Conservation (phyloP, 2,113 vertebrate species). For the Percopsis transmontana region DNA sequence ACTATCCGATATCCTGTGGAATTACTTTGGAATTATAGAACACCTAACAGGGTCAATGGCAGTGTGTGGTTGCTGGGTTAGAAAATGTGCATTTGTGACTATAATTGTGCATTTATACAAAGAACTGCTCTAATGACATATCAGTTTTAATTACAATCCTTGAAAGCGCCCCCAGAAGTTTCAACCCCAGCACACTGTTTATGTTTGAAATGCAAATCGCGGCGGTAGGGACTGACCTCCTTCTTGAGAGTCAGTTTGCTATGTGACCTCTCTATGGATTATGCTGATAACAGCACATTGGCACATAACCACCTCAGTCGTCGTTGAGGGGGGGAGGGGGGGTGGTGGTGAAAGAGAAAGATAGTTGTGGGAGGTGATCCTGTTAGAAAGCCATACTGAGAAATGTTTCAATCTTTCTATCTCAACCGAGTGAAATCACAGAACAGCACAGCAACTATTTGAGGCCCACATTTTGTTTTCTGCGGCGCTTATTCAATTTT, state of each 20-base stretch:
- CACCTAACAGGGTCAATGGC: conserved; percentile 38
- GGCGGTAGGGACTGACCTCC: not conserved
- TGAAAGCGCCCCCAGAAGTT: conserved; percentile 11
- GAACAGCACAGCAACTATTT: not conserved
- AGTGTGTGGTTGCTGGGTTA: not conserved
- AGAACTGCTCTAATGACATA: conserved; percentile 1
- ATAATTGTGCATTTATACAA: conserved; percentile 6
- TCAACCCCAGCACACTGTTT: too few species aligned
- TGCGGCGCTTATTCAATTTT: conserved; percentile 35
- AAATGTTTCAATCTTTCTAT: conserved; percentile 2
- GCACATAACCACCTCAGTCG: conserved; percentile 21
- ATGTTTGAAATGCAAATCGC: too few species aligned
- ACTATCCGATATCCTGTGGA: conserved; percentile 39
- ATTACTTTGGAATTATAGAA: conserved; percentile 56
- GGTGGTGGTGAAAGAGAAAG: conserved; percentile 9
- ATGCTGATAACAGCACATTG: conserved; percentile 37
- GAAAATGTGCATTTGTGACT: not conserved
- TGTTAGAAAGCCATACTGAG: conserved; percentile 9
- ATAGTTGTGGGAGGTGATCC: conserved; percentile 15
- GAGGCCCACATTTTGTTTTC: conserved; percentile 21
- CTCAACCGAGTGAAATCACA: conserved; percentile 2
- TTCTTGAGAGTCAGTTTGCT: conserved; percentile 20
- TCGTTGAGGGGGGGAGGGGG: conserved; percentile 11
- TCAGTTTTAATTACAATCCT: not conserved
- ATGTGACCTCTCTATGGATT: conserved; percentile 33